Evolutionary conservation across 2,113 vertebrate genomes (phyloP).

Genomic region (Spea multiplicata): DNA sequence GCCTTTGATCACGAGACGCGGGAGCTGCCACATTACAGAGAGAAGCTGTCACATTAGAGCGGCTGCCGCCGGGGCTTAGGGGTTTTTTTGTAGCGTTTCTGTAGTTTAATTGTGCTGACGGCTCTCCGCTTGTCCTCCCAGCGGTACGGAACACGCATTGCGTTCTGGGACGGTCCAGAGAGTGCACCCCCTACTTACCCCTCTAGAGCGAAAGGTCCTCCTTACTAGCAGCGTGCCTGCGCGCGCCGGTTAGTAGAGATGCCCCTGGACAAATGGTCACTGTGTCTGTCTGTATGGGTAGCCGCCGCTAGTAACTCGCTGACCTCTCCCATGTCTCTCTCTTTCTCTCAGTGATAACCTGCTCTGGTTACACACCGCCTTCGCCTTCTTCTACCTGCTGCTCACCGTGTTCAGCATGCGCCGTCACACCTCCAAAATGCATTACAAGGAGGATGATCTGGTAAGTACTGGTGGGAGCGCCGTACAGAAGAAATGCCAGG

Average conservation of each 20-base stretch:
- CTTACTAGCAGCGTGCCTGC: not conserved
- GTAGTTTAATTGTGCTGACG: too few relatives aligned
- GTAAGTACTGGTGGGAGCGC: conserved; percentile 61
- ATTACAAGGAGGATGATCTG: conserved; percentile 95
- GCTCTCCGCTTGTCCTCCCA: too few relatives aligned
- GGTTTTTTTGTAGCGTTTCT: too few relatives aligned
- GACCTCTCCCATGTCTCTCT: conserved; percentile 17
- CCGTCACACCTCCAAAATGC: conserved; percentile 97
- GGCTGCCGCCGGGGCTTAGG: too few relatives aligned
- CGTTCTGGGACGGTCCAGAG: too few relatives aligned
- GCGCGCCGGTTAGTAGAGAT: not conserved
- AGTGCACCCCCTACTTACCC: too few relatives aligned
- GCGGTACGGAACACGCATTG: too few relatives aligned
- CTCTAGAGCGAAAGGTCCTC: not conserved
- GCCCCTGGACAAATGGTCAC: not conserved
- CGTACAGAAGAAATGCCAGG: too few relatives aligned
- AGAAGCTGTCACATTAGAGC: too few relatives aligned
- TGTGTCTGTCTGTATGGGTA: not conserved
- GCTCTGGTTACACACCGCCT: conserved; percentile 93
- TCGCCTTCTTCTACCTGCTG: conserved; percentile 94
- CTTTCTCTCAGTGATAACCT: conserved; percentile 77
- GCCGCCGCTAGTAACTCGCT: not conserved
- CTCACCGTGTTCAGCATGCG: conserved; percentile 97
- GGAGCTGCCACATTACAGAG: too few relatives aligned
- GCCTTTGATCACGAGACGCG: too few relatives aligned